Percentiles rank a stretch among this genome's conserved stretches.
These are phyloP conservation scores for Nothocercus nigrocapillus DNA, from an alignment of 2,113 vertebrate species.

Conservation along the genomic window DNA sequence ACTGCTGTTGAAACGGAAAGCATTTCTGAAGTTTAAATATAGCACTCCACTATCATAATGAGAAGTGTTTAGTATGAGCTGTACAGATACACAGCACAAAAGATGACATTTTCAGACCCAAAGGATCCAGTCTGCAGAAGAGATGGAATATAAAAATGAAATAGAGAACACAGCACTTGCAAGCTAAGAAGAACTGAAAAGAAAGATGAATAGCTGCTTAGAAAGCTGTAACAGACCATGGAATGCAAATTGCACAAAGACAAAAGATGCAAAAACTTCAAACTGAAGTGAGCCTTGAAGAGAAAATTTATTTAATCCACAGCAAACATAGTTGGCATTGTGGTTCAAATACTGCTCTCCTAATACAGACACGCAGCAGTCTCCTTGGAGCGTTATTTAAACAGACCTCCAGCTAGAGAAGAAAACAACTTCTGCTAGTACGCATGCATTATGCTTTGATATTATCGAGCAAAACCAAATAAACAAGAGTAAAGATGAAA, in stretches of 20 bases:
- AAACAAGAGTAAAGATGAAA: background rate
- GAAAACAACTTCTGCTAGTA: background rate
- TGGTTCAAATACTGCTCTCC: background rate
- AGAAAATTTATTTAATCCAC: conserved; percentile 38
- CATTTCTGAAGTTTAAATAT: background rate
- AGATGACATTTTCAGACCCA: background rate
- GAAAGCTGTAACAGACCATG: conserved; percentile 18
- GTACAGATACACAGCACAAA: background rate
- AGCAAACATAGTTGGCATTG: background rate
- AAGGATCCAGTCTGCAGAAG: background rate
- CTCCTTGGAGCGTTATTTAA: background rate
- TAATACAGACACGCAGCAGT: background rate
- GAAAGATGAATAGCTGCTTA: conserved; percentile 30
- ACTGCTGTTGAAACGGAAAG: background rate
- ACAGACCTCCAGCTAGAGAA: background rate
- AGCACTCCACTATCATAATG: background rate
- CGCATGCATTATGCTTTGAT: background rate
- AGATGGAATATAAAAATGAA: conserved; percentile 21
- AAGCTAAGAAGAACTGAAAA: conserved; percentile 21
- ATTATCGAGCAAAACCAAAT: background rate
- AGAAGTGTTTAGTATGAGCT: background rate
- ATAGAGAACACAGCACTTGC: conserved; percentile 7
- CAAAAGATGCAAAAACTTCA: conserved; percentile 14
- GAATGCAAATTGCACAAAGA: conserved; percentile 43
- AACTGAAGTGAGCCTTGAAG: conserved; percentile 12